phyloP scores from a whole-genome alignment of 2,797 vertebrate species.

The Macroramphosus scolopax region DNA sequence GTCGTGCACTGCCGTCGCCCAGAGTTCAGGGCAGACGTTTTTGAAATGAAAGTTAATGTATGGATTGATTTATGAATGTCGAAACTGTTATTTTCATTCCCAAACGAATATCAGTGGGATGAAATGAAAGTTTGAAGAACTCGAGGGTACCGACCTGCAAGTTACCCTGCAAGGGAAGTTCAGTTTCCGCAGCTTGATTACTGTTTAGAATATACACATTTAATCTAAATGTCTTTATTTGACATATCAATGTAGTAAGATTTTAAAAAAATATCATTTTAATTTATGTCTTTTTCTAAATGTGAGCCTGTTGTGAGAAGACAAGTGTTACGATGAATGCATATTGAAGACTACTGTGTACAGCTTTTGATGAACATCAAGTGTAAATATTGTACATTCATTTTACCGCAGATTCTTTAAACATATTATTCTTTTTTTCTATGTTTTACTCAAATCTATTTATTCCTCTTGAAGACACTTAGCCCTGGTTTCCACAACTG shows the following conservation, averaged over 20 bases:
- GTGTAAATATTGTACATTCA: constrained; percentile 73
- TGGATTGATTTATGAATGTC: constrained; percentile 29
- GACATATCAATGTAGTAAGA: too few relatives aligned
- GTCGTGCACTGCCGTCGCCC: constrained; percentile 59
- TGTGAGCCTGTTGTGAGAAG: constrained; percentile 30
- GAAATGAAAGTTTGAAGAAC: too few relatives aligned
- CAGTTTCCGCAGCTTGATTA: too few relatives aligned
- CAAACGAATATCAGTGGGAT: too few relatives aligned
- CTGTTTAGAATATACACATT: too few relatives aligned
- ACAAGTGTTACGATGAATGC: constrained; percentile 52
- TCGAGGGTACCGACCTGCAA: too few relatives aligned
- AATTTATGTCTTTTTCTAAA: constrained; percentile 7
- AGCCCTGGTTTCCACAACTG: constrained; percentile 42
- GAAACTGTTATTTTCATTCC: constrained; percentile 6
- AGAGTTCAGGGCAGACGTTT: constrained; percentile 23
- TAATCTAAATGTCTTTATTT: too few relatives aligned
- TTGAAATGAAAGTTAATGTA: constrained; percentile 35
- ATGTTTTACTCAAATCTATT: constrained; percentile 46
- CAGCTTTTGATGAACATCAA: constrained; percentile 8
- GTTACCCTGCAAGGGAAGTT: too few relatives aligned
- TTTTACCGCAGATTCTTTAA: constrained; percentile 52
- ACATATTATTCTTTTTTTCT: constrained; percentile 41
- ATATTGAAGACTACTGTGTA: constrained; percentile 19
- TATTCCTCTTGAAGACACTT: constrained; percentile 34
- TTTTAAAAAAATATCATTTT: too few relatives aligned